A percentile compares a stretch with the other conserved stretches of the same genome.
phyloP scores from a whole-genome alignment of 1,140 invertebrate species.

The Camponotus floridanus region DNA sequence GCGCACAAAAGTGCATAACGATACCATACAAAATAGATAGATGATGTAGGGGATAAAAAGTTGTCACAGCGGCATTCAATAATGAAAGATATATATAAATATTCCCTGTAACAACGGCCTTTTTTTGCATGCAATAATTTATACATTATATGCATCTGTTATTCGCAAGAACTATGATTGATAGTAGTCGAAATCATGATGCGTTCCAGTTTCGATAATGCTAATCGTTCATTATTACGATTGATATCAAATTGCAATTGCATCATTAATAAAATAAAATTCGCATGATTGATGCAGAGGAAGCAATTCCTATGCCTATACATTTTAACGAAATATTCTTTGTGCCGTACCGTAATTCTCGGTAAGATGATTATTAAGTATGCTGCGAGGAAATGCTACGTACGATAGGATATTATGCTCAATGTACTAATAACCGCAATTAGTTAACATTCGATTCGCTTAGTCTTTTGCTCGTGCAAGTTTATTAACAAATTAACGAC shows the following conservation, averaged over 20 bases:
- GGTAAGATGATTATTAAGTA: constrained; percentile 51
- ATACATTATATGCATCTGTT: not conserved
- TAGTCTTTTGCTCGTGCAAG: constrained; percentile 38
- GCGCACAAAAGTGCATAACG: constrained; percentile 50
- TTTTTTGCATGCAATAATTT: constrained; percentile 30
- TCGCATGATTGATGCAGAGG: constrained; percentile 12
- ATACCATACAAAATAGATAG: constrained; percentile 41
- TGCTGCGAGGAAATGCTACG: constrained; percentile 21
- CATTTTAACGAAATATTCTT: constrained; percentile 47
- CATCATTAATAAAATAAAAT: constrained; percentile 41
- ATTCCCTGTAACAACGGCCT: constrained; percentile 12
- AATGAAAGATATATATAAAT: constrained; percentile 35
- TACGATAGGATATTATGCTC: constrained; percentile 52
- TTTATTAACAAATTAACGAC: constrained; percentile 64
- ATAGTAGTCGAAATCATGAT: constrained; percentile 9
- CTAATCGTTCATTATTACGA: constrained; percentile 7
- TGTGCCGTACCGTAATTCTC: not conserved
- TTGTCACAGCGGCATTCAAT: constrained; percentile 23
- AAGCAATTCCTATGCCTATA: constrained; percentile 32
- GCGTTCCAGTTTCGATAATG: not conserved
- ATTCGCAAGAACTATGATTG: not conserved
- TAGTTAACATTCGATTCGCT: constrained; percentile 65
- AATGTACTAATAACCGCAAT: constrained; percentile 60
- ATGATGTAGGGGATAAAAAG: constrained; percentile 29
- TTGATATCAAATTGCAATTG: constrained; percentile 1